Evolutionary conservation across 2,888 invertebrate genomes (phyloP).

Genomic region (Dermolepida albohirtum): DNA sequence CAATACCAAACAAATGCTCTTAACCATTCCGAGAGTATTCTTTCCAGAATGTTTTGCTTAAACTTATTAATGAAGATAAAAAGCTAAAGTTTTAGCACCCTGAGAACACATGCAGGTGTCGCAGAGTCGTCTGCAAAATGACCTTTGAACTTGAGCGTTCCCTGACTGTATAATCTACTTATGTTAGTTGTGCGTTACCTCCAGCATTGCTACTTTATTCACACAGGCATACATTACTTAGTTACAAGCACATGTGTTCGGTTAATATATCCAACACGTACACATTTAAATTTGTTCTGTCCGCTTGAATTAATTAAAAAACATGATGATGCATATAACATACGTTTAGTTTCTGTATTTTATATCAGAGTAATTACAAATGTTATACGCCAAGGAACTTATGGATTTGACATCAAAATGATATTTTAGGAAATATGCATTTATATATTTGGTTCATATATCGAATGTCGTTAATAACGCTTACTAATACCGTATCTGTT

Average conservation of each 20-base stretch:
- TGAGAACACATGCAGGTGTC: constrained; percentile 56
- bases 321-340: constrained; percentile 21
- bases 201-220: constrained; percentile 43
- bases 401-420: neutral
- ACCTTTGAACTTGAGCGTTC: constrained; percentile 53
- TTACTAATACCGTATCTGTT: too few species aligned
- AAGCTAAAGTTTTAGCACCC: constrained; percentile 16
- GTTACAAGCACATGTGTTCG: constrained; percentile 13
- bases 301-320: constrained; percentile 22
- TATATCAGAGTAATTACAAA: constrained; percentile 28
- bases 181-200: constrained; percentile 40
- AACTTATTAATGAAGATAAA: neutral
- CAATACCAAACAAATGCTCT: too few species aligned
- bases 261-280: constrained; percentile 3
- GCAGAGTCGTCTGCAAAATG: constrained; percentile 53
- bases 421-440: too few species aligned
- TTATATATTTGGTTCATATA: too few species aligned
- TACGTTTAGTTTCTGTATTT: constrained; percentile 24
- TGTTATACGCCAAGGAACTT: constrained; percentile 2
- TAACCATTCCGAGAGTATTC: neutral
- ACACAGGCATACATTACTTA: constrained; percentile 31
- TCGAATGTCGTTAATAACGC: too few species aligned
- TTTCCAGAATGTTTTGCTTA: neutral
- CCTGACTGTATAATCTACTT: constrained; percentile 7
- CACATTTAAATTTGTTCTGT: constrained; percentile 8